phyloP scores from a whole-genome alignment of 1,140 invertebrate genomes.

The Atta colombica region DNA sequence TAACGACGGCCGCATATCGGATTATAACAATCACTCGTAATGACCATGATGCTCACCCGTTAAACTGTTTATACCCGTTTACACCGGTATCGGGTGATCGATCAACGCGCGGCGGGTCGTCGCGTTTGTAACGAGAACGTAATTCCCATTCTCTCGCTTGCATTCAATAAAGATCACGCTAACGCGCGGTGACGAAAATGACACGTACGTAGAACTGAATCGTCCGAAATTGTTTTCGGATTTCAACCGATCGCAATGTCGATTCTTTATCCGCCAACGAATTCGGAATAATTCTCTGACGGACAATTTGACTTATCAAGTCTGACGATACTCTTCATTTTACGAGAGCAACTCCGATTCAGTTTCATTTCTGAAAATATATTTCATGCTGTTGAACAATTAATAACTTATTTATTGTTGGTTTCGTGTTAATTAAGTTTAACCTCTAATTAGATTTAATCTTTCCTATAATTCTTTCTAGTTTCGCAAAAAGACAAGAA shows the following conservation, averaged over 20 bases:
- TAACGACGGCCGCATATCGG: constrained; percentile 61
- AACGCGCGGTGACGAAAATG: constrained; percentile 62
- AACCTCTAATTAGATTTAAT: not conserved
- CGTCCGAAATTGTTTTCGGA: constrained; percentile 43
- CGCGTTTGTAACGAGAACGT: constrained; percentile 63
- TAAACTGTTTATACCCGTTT: constrained; percentile 65
- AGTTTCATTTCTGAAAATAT: not conserved
- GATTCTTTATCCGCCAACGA: not conserved
- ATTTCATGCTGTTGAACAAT: not conserved
- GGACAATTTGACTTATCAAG: constrained; percentile 17
- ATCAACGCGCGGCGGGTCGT: constrained; percentile 57
- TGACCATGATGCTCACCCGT: constrained; percentile 63
- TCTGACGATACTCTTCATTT: not conserved
- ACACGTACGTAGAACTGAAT: constrained; percentile 31
- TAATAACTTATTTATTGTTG: not conserved
- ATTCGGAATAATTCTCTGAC: not conserved
- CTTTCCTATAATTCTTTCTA: not conserved
- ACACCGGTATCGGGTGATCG: constrained; percentile 61
- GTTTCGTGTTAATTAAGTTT: constrained; percentile 18
- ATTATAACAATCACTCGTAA: constrained; percentile 66
- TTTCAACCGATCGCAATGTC: constrained; percentile 3
- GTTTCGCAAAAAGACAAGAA: constrained; percentile 19
- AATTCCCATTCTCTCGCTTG: constrained; percentile 65
- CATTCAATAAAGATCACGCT: constrained; percentile 64
- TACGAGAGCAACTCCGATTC: not conserved